Base-by-base conservation (phyloP, 2,797 vertebrate species). In the Setipinna tenuifilis region DNA sequence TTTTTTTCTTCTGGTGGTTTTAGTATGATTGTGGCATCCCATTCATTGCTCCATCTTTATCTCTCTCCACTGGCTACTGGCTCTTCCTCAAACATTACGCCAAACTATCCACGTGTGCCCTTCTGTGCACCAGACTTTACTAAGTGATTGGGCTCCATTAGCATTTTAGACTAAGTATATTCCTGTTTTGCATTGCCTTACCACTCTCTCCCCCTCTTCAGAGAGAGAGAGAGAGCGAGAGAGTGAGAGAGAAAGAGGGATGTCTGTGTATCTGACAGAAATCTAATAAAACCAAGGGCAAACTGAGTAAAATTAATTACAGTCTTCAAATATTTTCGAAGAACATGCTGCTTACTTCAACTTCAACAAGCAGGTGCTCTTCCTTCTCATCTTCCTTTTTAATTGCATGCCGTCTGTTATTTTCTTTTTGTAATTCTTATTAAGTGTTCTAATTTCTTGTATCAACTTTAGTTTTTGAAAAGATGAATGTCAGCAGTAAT, bases 141-240 rank as follows among this genome's bases (percentile, higher is more conserved):
- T 41, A 54, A 54, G 50, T 54, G 50, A 54, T 54, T 54, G 14
- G 9, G 50, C 9, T 54, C 50, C 50, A 10, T 54, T 54, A 54
- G 50, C 7, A 14, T 54, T 10, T 54, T 54, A 54, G 50, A 54
- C 50, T 54, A 14, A 54, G 50, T 0, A 48, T 48, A 54, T 54
- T 54, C 50, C 50, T 10, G 7, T 54, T 1, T 54, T 54, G 50
- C 7, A 54, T 41, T 1, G 5, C 31, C 14, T 78, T 31, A 75
- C 28, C 31, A 6, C 90, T 87, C 85, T 87, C 44, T 10, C n/a
- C 3, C 54, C 21, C 23, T 23, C 12, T 50, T 82, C 46, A 50
- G 16, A n/a, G n/a, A n/a, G n/a, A n/a, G n/a, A n/a, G n/a, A n/a
- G n/a, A n/a, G n/a, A n/a, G n/a, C n/a, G n/a, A n/a, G n/a, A n/a